These are phyloP conservation scores for Echinarachnius parma DNA, from an alignment of 53 echinoderm and acorn worm genomes.

Conservation along the genomic window DNA sequence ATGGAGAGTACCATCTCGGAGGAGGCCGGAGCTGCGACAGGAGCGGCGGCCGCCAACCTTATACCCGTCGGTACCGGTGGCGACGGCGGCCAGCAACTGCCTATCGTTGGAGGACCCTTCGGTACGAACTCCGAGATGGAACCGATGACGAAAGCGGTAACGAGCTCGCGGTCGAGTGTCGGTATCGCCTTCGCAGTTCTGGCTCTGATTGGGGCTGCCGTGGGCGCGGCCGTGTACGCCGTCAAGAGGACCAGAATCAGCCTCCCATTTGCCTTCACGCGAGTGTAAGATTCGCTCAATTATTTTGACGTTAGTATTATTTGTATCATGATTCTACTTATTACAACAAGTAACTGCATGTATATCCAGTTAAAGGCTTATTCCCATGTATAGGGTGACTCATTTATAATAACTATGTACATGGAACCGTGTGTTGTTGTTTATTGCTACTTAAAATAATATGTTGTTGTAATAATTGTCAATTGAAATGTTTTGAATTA, in stretches of 20 bases:
- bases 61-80: not conserved
- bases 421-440: too few relatives aligned
- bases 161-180: conserved; percentile 20
- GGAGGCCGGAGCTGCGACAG: conserved; percentile 1
- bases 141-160: conserved; percentile 19
- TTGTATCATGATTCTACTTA: too few relatives aligned
- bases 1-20: not conserved
- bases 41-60: not conserved
- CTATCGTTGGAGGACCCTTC: conserved; percentile 7
- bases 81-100: not conserved
- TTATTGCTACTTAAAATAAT: too few relatives aligned
- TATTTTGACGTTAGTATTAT: too few relatives aligned
- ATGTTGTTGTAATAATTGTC: too few relatives aligned
- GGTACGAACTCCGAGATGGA: conserved; percentile 10
- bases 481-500: too few relatives aligned
- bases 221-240: conserved; percentile 9
- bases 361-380: too few relatives aligned
- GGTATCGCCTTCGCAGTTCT: conserved; percentile 39
- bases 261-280: conserved; percentile 19
- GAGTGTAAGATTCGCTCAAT: too few relatives aligned
- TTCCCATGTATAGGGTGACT: too few relatives aligned
- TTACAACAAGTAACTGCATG: too few relatives aligned
- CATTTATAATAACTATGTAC: too few relatives aligned
- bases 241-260: conserved; percentile 16
- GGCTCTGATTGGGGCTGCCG: conserved; percentile 11